Conservation (phyloP, 2,888 invertebrate species). For the Megamerina dolium region DNA sequence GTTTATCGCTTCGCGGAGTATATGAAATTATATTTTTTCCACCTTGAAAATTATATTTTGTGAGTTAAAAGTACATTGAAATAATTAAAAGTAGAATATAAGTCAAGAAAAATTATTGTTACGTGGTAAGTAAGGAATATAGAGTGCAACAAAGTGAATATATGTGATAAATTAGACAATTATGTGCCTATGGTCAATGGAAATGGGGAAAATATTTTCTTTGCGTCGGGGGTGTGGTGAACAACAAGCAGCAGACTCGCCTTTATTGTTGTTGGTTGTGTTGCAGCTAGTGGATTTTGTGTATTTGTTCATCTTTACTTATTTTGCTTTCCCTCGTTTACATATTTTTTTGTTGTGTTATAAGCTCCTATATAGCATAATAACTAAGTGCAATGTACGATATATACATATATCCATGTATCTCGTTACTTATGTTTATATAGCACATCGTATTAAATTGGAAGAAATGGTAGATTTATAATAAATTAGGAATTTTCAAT, state of each 20-base stretch:
- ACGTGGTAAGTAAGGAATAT: constrained; percentile 44
- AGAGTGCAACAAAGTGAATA: no score
- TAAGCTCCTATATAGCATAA: no score
- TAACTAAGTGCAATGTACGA: no score
- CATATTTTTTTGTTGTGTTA: no score
- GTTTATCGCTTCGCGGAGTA: constrained; percentile 15
- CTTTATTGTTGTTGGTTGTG: background rate
- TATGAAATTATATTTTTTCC: constrained; percentile 6
- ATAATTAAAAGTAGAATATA: constrained; percentile 35
- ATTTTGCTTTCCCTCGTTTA: background rate
- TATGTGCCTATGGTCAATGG: no score
- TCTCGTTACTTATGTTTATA: no score
- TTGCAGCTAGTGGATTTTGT: constrained; percentile 8
- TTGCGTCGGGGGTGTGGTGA: constrained; percentile 19
- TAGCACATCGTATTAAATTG: no score
- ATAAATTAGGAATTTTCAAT: no score
- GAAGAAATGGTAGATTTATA: no score
- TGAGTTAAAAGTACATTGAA: constrained; percentile 28
- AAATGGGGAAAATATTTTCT: no score
- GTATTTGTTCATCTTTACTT: constrained; percentile 15
- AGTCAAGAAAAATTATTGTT: constrained; percentile 27
- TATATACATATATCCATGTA: no score
- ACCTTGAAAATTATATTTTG: constrained; percentile 23
- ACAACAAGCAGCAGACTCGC: constrained; percentile 13
- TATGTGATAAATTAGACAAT: no score